phyloP scores from a whole-genome alignment of 2,113 vertebrate genomes.

The Poeciliopsis occidentalis region DNA sequence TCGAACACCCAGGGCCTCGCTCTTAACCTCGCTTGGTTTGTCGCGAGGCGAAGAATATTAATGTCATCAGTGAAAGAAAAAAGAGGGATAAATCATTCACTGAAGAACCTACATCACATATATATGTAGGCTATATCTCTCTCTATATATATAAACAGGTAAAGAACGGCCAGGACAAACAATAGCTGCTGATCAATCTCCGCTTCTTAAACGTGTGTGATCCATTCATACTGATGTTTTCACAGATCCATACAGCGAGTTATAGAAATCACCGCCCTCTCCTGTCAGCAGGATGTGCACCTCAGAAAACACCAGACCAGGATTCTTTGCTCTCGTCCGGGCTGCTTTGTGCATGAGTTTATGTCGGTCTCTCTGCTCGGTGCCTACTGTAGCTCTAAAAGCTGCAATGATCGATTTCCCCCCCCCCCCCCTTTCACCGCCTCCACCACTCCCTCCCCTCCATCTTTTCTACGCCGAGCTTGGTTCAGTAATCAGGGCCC shows the following conservation, averaged over 20 bases:
- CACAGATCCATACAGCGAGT: slow-evolving; percentile 29
- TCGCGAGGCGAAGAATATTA: slow-evolving; percentile 75
- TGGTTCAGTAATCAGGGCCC: slow-evolving; percentile 86
- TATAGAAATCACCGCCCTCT: slow-evolving; percentile 44
- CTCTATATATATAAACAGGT: too few relatives aligned
- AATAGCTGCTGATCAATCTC: slow-evolving; percentile 19
- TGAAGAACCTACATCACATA: not conserved
- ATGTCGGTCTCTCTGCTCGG: slow-evolving; percentile 69
- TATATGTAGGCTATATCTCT: too few relatives aligned
- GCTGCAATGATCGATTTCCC: slow-evolving; percentile 84
- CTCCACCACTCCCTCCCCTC: slow-evolving; percentile 12
- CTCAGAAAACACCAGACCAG: slow-evolving; percentile 53
- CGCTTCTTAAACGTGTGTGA: slow-evolving; percentile 20
- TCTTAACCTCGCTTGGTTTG: slow-evolving; percentile 75
- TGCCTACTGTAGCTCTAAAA: slow-evolving; percentile 85
- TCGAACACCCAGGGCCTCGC: slow-evolving; percentile 77
- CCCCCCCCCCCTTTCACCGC: too few relatives aligned
- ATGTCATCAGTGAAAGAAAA: slow-evolving; percentile 52
- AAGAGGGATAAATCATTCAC: not conserved
- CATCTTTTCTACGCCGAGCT: slow-evolving; percentile 80
- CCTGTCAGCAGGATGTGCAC: slow-evolving; percentile 43
- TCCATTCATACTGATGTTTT: slow-evolving; percentile 36
- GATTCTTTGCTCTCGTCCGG: slow-evolving; percentile 60
- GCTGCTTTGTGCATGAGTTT: slow-evolving; percentile 68
- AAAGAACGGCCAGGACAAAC: not conserved